These are phyloP conservation scores for Bombus ignitus DNA, from an alignment of 1,140 invertebrate genomes.

Conservation along the genomic window DNA sequence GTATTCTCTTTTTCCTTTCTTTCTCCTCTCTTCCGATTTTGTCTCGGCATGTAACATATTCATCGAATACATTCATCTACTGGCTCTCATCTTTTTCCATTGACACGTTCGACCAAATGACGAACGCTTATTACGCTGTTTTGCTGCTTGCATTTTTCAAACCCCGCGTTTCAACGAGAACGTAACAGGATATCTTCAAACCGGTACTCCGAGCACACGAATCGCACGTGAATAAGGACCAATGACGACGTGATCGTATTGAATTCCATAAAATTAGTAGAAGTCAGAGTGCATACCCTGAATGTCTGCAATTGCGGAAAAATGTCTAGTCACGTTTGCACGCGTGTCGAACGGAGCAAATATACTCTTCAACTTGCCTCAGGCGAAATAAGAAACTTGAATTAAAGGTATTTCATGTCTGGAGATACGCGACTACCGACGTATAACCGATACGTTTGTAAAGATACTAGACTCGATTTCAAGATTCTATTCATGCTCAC, in stretches of 20 bases:
- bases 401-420: constrained; percentile 13
- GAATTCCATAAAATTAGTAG: constrained; percentile 60
- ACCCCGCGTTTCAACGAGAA: neutral
- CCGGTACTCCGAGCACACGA: constrained; percentile 15
- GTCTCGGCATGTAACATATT: constrained; percentile 10
- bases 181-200: constrained; percentile 4
- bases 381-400: neutral
- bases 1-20: constrained; percentile 18
- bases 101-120: constrained; percentile 51
- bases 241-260: constrained; percentile 35
- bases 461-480: neutral
- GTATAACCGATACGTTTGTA: constrained; percentile 7
- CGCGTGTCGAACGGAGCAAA: constrained; percentile 24
- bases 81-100: neutral
- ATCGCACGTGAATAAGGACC: constrained; percentile 55
- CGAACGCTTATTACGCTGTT: constrained; percentile 48
- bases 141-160: neutral
- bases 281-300: constrained; percentile 51
- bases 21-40: neutral
- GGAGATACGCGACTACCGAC: neutral
- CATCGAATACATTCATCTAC: constrained; percentile 34
- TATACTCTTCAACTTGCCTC: neutral
- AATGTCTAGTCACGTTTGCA: constrained; percentile 64
- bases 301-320: constrained; percentile 62
- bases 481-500: neutral